A percentile compares a stretch with the other conserved stretches of the same genome.
Conservation (phyloP, 2,797 vertebrate genomes). For the Chelmon rostratus region DNA sequence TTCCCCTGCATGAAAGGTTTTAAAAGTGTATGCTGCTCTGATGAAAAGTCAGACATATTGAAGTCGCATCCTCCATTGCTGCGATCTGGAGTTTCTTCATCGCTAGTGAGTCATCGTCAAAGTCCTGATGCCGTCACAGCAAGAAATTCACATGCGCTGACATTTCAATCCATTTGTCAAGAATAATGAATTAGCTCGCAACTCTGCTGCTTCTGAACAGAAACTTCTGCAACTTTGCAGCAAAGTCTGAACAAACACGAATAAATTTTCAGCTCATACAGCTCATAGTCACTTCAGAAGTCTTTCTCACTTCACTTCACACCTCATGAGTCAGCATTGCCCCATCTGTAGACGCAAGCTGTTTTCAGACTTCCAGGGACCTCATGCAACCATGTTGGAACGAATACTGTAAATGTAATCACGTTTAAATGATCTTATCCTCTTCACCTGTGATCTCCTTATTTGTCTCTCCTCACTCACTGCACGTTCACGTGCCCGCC, state of each 20-base stretch:
- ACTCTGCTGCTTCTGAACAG: background rate
- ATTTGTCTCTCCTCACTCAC: conserved; percentile 21
- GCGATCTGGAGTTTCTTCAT: background rate
- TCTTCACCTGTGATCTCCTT: conserved; percentile 16
- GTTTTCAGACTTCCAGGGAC: conserved; percentile 46
- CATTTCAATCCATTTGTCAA: conserved; percentile 11
- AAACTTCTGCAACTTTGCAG: conserved; percentile 2
- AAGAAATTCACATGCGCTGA: conserved; percentile 2
- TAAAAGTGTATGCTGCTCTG: background rate
- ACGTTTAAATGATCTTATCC: background rate
- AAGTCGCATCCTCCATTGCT: background rate
- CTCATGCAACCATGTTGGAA: conserved; percentile 25
- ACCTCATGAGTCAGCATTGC: conserved; percentile 56
- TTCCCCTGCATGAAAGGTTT: background rate
- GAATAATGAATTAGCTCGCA: conserved; percentile 19
- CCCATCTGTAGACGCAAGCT: conserved; percentile 60
- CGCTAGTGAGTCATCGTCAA: conserved; percentile 10
- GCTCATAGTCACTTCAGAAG: conserved; percentile 30
- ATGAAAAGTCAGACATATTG: background rate
- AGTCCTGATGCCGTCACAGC: background rate
- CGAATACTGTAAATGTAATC: background rate
- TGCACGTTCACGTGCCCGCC: conserved; percentile 11
- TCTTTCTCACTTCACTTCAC: conserved; percentile 44
- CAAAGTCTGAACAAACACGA: conserved; percentile 4
- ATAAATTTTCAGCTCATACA: conserved; percentile 25